Evolutionary conservation across 2,797 vertebrate species (phyloP).

Genomic region (Acanthopagrus latus): DNA sequence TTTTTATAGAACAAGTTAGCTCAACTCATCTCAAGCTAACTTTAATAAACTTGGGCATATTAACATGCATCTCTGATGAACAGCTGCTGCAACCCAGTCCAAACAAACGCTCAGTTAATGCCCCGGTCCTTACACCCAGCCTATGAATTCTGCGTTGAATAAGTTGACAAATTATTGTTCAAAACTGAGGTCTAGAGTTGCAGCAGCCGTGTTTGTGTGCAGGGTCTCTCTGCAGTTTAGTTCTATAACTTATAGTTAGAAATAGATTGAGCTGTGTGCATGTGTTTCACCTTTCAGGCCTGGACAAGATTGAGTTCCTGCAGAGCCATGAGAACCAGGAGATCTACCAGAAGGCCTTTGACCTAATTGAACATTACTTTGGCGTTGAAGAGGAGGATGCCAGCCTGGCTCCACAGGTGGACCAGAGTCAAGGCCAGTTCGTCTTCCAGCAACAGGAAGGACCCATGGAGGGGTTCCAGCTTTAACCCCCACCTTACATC

Average conservation of each 20-base stretch:
- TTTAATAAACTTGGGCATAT: too few relatives aligned
- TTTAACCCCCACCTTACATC: slow-evolving; percentile 69
- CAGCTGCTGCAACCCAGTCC: too few relatives aligned
- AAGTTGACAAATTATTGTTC: too few relatives aligned
- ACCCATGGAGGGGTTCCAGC: slow-evolving; percentile 93
- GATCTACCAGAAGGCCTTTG: slow-evolving; percentile 99
- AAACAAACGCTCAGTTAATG: too few relatives aligned
- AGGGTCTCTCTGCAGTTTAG: too few relatives aligned
- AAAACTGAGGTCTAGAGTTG: too few relatives aligned
- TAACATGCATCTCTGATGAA: too few relatives aligned
- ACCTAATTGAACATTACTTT: slow-evolving; percentile 97
- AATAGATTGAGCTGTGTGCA: not conserved
- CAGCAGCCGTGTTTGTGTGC: not conserved
- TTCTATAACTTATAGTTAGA: not conserved
- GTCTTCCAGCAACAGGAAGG: slow-evolving; percentile 92
- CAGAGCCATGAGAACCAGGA: slow-evolving; percentile 99
- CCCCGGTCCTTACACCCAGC: too few relatives aligned
- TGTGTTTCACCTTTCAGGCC: slow-evolving; percentile 79
- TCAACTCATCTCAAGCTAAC: too few relatives aligned
- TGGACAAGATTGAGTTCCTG: slow-evolving; percentile 98
- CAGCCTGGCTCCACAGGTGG: slow-evolving; percentile 91
- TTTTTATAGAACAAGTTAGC: too few relatives aligned
- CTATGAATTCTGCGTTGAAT: too few relatives aligned
- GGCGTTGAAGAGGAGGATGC: slow-evolving; percentile 92
- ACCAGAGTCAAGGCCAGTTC: slow-evolving; percentile 92